Conservation (phyloP, 2,888 invertebrate species). For the Dorcus hopei region DNA sequence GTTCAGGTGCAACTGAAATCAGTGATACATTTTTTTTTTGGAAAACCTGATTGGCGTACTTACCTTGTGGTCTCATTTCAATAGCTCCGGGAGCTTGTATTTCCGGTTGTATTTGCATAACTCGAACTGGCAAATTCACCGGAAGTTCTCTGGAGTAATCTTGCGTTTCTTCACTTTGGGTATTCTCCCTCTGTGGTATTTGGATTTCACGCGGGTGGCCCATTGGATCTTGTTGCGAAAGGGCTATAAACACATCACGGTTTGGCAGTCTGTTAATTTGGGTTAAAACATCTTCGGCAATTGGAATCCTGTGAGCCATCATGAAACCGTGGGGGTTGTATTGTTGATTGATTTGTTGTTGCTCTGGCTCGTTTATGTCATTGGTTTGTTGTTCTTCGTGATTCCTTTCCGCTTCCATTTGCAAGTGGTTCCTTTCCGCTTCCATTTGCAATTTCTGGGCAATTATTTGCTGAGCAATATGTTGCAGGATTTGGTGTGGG, state of each 20-base stretch:
- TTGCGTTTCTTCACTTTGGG: neutral
- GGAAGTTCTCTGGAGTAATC: neutral
- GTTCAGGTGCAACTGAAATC: no score
- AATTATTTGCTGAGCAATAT: conserved; percentile 49
- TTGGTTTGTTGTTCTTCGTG: conserved; percentile 38
- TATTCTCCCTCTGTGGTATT: neutral
- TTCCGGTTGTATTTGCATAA: conserved; percentile 20
- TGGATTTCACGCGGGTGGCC: conserved; percentile 16
- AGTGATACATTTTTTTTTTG: no score
- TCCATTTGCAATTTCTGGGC: conserved; percentile 45
- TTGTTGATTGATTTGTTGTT: conserved; percentile 16
- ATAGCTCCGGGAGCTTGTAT: no score
- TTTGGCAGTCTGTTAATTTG: conserved; percentile 47
- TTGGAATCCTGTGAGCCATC: conserved; percentile 41
- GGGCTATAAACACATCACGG: conserved; percentile 46
- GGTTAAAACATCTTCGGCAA: conserved; percentile 49
- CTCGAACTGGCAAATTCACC: conserved; percentile 11
- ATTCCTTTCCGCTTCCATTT: conserved; percentile 42
- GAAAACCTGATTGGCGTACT: no score
- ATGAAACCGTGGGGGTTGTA: conserved; percentile 11
- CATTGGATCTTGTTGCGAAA: conserved; percentile 34
- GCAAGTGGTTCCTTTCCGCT: conserved; percentile 38
- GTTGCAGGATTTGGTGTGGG: conserved; percentile 49
- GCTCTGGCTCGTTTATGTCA: conserved; percentile 24
- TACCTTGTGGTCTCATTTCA: no score